Conservation (phyloP, 2,888 invertebrate species). For the Drosophila recens region DNA sequence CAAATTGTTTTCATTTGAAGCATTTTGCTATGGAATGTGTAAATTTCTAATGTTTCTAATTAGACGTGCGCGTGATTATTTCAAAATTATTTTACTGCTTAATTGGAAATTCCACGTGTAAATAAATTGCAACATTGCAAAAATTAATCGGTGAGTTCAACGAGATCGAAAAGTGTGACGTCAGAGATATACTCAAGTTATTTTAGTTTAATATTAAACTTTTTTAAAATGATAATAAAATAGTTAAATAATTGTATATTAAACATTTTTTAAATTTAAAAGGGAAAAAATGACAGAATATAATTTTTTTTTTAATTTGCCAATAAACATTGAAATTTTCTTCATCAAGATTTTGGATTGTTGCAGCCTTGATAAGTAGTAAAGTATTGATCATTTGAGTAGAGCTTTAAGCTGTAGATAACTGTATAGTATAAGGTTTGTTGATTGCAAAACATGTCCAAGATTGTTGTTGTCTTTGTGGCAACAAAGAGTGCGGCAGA, state of each 20-base stretch:
- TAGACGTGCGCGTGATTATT: slow-evolving; percentile 11
- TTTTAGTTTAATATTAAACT: too few relatives aligned
- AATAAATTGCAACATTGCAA: slow-evolving; percentile 5
- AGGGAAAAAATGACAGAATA: too few relatives aligned
- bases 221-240: too few relatives aligned
- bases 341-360: too few relatives aligned
- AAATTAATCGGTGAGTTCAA: background rate
- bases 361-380: too few relatives aligned
- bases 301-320: too few relatives aligned
- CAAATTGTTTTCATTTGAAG: slow-evolving; percentile 26
- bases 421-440: slow-evolving; percentile 18
- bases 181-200: too few relatives aligned
- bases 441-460: slow-evolving; percentile 26
- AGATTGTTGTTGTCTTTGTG: background rate
- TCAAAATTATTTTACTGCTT: background rate
- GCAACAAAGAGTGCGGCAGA: background rate
- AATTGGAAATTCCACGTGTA: background rate
- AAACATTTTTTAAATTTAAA: too few relatives aligned
- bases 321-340: too few relatives aligned
- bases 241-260: too few relatives aligned
- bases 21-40: slow-evolving; percentile 18
- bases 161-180: background rate
- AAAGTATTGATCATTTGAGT: background rate
- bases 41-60: slow-evolving; percentile 26
- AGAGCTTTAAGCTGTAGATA: slow-evolving; percentile 9